Percentiles rank a stretch among this genome's conserved stretches.
Conservation (phyloP, 2,888 invertebrate species). For the Heliconius hortense region DNA sequence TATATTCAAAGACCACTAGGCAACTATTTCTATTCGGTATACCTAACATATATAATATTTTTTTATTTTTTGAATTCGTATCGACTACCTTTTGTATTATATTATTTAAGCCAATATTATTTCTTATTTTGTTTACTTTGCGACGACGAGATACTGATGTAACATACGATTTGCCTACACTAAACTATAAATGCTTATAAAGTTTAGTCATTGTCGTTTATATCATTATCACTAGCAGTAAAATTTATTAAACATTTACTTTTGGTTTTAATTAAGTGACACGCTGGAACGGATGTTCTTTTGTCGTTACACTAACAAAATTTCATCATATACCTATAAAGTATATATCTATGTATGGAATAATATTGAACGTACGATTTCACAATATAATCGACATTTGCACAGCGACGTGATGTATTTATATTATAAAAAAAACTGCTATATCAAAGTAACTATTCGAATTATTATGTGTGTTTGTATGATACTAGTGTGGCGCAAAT, state of each 20-base stretch:
- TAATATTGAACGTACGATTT: not conserved
- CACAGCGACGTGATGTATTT: not conserved
- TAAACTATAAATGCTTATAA: not conserved
- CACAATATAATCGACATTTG: slow-evolving; percentile 5
- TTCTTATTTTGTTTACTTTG: not conserved
- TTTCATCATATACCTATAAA: slow-evolving; percentile 1
- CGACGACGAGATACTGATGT: not conserved
- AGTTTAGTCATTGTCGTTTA: not conserved
- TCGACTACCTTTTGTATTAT: too few relatives aligned
- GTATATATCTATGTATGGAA: not conserved
- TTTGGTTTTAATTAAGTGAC: slow-evolving; percentile 3
- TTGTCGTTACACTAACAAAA: not conserved
- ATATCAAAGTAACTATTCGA: not conserved
- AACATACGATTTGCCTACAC: not conserved
- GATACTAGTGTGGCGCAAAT: not conserved
- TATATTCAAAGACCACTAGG: too few relatives aligned
- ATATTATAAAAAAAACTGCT: not conserved
- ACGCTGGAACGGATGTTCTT: slow-evolving; percentile 2
- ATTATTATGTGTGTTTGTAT: not conserved
- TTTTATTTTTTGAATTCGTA: too few relatives aligned
- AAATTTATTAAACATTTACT: slow-evolving; percentile 5
- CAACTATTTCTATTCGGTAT: too few relatives aligned
- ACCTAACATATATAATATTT: too few relatives aligned
- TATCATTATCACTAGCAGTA: not conserved
- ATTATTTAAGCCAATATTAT: not conserved